Evolutionary conservation across 2,888 invertebrate species (phyloP).

Genomic region (Melieria omissa): DNA sequence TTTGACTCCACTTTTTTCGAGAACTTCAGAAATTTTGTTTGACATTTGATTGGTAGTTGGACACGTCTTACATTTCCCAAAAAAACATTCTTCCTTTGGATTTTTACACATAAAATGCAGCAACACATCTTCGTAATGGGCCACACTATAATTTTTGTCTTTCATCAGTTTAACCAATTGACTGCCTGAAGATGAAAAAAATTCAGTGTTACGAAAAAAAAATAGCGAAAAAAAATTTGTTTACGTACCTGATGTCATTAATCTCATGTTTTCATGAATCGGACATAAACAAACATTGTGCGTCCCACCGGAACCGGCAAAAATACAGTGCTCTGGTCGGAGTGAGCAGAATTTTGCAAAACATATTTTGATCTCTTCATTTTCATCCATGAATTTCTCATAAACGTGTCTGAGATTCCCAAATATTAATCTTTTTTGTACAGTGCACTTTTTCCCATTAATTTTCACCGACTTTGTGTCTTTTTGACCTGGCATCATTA

Average conservation of each 20-base stretch:
- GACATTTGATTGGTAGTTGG: neutral
- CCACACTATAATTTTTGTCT: neutral
- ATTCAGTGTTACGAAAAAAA: no score
- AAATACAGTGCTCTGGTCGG: conserved; percentile 2
- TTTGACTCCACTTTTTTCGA: neutral
- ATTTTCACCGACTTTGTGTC: no score
- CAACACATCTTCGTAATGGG: conserved; percentile 1
- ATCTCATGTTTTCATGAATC: neutral
- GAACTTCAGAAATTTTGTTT: neutral
- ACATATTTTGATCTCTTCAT: no score
- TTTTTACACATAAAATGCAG: conserved; percentile 1
- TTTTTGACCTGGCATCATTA: conserved; percentile 16
- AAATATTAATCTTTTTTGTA: conserved; percentile 12
- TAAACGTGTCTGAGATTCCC: conserved; percentile 11
- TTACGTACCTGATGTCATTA: neutral
- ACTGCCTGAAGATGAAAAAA: neutral
- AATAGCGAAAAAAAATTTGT: neutral
- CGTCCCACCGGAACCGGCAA: conserved; percentile 14
- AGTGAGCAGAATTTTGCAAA: neutral
- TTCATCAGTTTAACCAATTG: neutral
- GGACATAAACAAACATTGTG: conserved; percentile 2
- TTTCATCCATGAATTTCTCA: conserved; percentile 1
- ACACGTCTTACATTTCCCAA: neutral
- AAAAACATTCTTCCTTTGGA: conserved; percentile 1
- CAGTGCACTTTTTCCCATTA: neutral